Percentiles rank a stretch among this genome's conserved stretches.
phyloP scores from a whole-genome alignment of 2,113 vertebrate species.

The Nyctereutes procyonoides region DNA sequence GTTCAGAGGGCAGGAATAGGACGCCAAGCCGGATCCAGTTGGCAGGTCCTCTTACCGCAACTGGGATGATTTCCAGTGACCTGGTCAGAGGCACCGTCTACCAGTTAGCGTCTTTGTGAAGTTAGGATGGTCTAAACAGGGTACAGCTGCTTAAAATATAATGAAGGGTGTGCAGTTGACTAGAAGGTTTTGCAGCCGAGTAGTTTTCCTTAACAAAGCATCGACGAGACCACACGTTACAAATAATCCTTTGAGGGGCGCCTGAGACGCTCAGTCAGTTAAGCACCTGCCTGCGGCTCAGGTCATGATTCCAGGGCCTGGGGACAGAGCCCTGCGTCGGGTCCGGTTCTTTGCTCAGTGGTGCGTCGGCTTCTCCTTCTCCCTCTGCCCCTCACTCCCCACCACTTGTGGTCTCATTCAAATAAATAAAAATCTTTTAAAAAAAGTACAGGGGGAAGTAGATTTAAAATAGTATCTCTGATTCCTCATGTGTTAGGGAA shows the following conservation, averaged over 20 bases:
- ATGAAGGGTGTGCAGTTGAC: background rate
- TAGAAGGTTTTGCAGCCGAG: background rate
- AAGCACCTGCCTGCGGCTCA: too few relatives aligned
- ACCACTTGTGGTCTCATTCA: too few relatives aligned
- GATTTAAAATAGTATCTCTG: background rate
- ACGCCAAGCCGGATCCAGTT: background rate
- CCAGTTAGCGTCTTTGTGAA: background rate
- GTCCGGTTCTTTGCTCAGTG: too few relatives aligned
- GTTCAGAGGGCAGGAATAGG: background rate
- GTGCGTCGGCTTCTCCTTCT: too few relatives aligned
- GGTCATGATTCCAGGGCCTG: too few relatives aligned
- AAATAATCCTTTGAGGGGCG: background rate
- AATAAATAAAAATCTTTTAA: too few relatives aligned
- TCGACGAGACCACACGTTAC: background rate
- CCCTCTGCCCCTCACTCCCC: too few relatives aligned
- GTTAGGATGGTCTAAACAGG: background rate
- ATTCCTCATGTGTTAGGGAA: background rate
- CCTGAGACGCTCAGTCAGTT: too few relatives aligned
- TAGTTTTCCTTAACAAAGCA: background rate
- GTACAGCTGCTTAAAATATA: background rate
- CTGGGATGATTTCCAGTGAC: background rate
- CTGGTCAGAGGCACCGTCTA: background rate
- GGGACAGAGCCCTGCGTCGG: too few relatives aligned
- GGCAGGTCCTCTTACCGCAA: background rate
- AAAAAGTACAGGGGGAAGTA: background rate